Evolutionary conservation across 1,140 invertebrate species (phyloP), one percentile per base, ranked within the genome.

Genomic region (Asbolus verrucosus): DNA sequence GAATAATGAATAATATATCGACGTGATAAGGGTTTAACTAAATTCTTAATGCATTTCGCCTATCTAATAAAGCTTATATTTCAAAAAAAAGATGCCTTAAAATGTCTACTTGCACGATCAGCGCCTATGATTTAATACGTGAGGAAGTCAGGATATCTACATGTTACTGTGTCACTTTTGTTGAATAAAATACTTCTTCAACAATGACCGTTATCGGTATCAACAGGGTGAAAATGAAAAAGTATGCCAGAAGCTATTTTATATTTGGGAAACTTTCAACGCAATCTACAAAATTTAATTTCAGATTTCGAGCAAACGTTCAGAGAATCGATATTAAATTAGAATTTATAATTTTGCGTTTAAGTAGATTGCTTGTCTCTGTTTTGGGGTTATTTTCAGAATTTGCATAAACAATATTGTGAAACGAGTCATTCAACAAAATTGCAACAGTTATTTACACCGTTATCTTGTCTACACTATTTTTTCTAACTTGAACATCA

Each of bases 221-320:
- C n/a, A n/a, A n/a, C n/a, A n/a, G n/a, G n/a, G 9, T 9, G 19
- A 27, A 11, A 11, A 3, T 36, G 11, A 16, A 43, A 54, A 54
- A 54, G 46, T 54, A 54, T 30, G 46, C 27, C 46, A 27, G 21
- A 27, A 3, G 3, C 27, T 19, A 4, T 46, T 19, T 46, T 27
- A 54, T 11, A 54, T 54, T 54, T 54, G 27, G 46, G 21, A 11
- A 27, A 54, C 46, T 21, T 54, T 54, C 11, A 54, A 19, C 46
- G 19, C 46, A 54, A 27, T 54, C 46, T 54, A 54, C 27, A 54
- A 54, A 54, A 24, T 54, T 27, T 54, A 54, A 54, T 54, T 54
- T 36, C 33, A 36, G 6, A 27, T 27, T 27, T 46, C 41, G n/a
- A 16, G 41, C 41, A 18, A 54, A 27, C 3, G 19, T 27, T 54